phyloP scores from a whole-genome alignment of 2,113 vertebrate genomes.

The Nothoprocta pentlandii region DNA sequence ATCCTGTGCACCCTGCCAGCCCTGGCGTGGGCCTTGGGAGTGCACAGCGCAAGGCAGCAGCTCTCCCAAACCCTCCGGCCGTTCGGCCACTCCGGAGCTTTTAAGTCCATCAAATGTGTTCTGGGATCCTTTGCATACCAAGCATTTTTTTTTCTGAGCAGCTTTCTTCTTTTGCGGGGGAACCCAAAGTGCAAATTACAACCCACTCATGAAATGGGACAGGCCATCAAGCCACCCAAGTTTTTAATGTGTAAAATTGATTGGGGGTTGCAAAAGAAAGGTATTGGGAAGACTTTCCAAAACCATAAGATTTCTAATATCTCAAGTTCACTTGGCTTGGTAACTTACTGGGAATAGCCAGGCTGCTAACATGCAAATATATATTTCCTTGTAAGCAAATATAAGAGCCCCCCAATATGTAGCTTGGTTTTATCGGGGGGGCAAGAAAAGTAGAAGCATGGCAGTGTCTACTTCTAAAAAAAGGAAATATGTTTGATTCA shows the following conservation, averaged over 20 bases:
- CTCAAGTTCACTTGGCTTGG: background rate
- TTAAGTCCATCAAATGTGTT: background rate
- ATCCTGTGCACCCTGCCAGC: background rate
- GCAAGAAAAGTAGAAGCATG: background rate
- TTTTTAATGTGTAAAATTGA: background rate
- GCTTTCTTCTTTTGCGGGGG: background rate
- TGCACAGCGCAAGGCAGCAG: background rate
- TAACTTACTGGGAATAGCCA: background rate
- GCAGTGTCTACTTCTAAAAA: background rate
- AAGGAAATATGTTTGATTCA: background rate
- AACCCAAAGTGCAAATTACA: background rate
- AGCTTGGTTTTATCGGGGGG: background rate
- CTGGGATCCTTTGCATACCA: background rate
- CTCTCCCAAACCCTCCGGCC: background rate
- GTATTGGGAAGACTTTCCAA: rapidly evolving
- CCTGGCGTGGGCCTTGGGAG: background rate
- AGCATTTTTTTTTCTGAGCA: background rate
- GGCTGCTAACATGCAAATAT: background rate
- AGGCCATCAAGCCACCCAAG: background rate
- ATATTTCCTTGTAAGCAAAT: background rate
- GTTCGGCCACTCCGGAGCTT: background rate
- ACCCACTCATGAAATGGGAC: background rate
- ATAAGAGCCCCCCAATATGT: background rate
- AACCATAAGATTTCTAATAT: background rate
- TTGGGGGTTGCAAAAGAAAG: background rate